Evolutionary conservation across 2,888 invertebrate species (phyloP), one percentile per base, ranked within the genome.

Genomic region (Phlogophora meticulosa): DNA sequence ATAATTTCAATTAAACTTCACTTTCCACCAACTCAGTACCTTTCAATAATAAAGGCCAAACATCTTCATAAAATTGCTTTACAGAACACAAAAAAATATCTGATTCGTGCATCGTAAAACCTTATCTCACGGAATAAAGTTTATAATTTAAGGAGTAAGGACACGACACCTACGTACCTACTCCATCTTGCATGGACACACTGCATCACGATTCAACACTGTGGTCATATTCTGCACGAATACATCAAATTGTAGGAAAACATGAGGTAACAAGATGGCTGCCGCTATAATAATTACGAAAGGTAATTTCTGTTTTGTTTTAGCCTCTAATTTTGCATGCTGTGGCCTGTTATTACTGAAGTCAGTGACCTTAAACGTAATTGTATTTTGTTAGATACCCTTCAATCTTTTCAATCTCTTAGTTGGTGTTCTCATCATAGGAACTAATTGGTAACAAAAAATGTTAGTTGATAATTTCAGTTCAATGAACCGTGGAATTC

Each of bases 341-440:
- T 58, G 59, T 60, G 24, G 49, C 46, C 73, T 75, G 59, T 56
- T 59, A 69, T 75, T 75, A 69, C 38, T 52, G 52, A 17, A 60
- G 73, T 66, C 57, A 74, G 43, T 68, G 60, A 68, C 72, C 74
- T 74, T 74, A 51, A 69, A 59, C 32, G 62, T 75, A 69, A 74
- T 63, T 74, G 57, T 58, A 40, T 55, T 75, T 74, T 68, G 57
- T 74, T 68, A 49, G 48, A 49, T 57, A 68, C 45, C 40, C 55
- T 45, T 60, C 56, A 71, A 70, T 71, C 53, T 71, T 49, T 53
- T 62, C 42, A 58, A 58, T 72, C 66, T 72, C 36, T 55, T 42
- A 42, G 72, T 42, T 46, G 63, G 1, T 72, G 48, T 57, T 55
- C 65, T 58, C 53, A 63, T 63, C 42, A 15, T 46, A 57, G 72